Evolutionary conservation across 1,140 invertebrate genomes (phyloP).

Genomic region (Bombus confusus): DNA sequence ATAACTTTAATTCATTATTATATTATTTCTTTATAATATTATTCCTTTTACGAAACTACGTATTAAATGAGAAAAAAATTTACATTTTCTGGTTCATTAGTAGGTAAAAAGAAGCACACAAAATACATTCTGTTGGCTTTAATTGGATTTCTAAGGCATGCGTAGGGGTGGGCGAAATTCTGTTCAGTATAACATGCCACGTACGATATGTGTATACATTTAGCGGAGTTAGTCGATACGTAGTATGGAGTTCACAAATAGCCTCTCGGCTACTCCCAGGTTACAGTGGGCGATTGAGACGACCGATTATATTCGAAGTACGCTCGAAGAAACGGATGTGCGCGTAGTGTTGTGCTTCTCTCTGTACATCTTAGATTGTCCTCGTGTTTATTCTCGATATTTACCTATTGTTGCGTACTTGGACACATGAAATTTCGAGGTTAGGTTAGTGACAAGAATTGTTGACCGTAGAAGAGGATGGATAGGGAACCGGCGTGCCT

Average conservation of each 20-base stretch:
- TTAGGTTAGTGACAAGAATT: slow-evolving; percentile 27
- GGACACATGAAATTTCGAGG: slow-evolving; percentile 32
- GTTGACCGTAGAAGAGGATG: background rate
- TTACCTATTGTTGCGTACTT: background rate
- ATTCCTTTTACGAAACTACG: background rate
- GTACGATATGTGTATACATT: slow-evolving; percentile 4
- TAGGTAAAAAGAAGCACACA: background rate
- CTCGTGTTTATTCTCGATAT: background rate
- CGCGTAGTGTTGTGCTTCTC: slow-evolving; percentile 41
- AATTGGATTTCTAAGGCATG: slow-evolving; percentile 22
- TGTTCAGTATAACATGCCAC: slow-evolving; percentile 30
- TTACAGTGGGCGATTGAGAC: slow-evolving; percentile 56
- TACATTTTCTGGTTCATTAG: background rate
- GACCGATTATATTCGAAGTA: slow-evolving; percentile 61
- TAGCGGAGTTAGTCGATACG: slow-evolving; percentile 58
- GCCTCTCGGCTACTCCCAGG: slow-evolving; percentile 59
- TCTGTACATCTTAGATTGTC: slow-evolving; percentile 10
- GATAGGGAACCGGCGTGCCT: slow-evolving; percentile 11
- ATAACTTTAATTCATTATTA: background rate
- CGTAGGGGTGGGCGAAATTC: slow-evolving; percentile 24
- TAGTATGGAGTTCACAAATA: slow-evolving; percentile 69
- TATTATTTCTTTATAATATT: background rate
- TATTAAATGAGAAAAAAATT: background rate
- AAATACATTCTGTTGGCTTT: background rate
- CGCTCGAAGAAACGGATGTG: slow-evolving; percentile 58